These are phyloP conservation scores for Pelusios castaneus DNA, from an alignment of 2,113 vertebrate genomes.

Conservation along the genomic window DNA sequence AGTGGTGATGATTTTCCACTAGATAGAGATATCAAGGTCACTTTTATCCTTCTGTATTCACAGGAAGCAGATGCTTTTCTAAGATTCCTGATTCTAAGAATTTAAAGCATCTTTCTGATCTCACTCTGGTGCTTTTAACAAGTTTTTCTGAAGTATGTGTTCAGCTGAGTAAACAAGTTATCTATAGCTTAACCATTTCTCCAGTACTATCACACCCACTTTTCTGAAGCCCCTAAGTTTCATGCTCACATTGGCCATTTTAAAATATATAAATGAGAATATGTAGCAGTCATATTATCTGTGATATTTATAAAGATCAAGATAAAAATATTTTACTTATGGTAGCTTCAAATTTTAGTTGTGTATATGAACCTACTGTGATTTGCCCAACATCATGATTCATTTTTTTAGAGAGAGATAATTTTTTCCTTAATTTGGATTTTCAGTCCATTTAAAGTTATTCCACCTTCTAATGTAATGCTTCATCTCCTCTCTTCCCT, in stretches of 20 bases:
- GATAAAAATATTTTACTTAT: not conserved
- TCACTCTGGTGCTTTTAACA: constrained; percentile 33
- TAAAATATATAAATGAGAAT: not conserved
- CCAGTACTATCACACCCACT: not conserved
- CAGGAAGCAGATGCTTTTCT: constrained; percentile 31
- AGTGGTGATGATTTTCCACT: constrained; percentile 10
- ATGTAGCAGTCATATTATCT: constrained; percentile 17
- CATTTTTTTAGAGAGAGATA: not conserved
- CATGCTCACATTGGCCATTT: not conserved
- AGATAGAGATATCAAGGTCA: constrained; percentile 11
- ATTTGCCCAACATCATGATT: not conserved
- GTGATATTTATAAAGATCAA: not conserved
- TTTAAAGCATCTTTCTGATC: constrained; percentile 23
- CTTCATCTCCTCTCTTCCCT: not conserved
- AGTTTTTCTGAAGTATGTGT: not conserved
- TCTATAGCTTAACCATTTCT: constrained; percentile 12
- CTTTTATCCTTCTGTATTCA: constrained; percentile 17
- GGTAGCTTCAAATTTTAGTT: not conserved
- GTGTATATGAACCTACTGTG: not conserved
- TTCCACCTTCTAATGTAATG: not conserved
- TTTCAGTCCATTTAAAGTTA: not conserved
- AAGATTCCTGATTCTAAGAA: constrained; percentile 24
- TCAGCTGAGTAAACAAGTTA: constrained; percentile 43
- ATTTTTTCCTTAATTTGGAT: not conserved
- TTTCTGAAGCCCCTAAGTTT: not conserved